These are phyloP conservation scores for Lordiphosa mommai DNA, from an alignment of 1,140 invertebrate genomes.

Conservation along the genomic window DNA sequence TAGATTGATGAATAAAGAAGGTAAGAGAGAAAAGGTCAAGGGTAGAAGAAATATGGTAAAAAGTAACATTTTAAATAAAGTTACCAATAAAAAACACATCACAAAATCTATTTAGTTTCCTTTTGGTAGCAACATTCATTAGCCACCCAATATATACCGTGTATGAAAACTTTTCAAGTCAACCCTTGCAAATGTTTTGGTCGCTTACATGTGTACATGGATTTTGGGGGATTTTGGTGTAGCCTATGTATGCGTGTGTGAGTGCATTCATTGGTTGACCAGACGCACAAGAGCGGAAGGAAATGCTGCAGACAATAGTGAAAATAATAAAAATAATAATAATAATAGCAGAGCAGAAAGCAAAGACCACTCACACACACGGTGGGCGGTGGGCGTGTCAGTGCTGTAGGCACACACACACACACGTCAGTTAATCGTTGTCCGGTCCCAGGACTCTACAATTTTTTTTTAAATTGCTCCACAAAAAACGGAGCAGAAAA, in stretches of 20 bases:
- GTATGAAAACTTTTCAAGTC: too few relatives aligned
- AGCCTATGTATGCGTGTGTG: slow-evolving; percentile 13
- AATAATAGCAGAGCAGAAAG: slow-evolving; percentile 17
- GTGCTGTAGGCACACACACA: neutral
- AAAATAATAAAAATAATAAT: slow-evolving; percentile 58
- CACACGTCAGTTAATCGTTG: slow-evolving; percentile 35
- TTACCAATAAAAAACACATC: too few relatives aligned
- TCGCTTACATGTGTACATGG: slow-evolving; percentile 33
- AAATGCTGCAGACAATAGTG: slow-evolving; percentile 56
- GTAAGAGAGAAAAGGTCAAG: too few relatives aligned
- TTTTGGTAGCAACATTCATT: too few relatives aligned
- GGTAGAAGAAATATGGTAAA: too few relatives aligned
- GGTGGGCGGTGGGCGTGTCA: neutral
- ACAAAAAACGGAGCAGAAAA: neutral
- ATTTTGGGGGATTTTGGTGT: slow-evolving; percentile 32
- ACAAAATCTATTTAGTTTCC: too few relatives aligned
- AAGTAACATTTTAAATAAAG: too few relatives aligned
- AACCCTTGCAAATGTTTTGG: slow-evolving; percentile 8
- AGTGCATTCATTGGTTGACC: slow-evolving; percentile 41
- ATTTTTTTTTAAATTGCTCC: slow-evolving; percentile 9
- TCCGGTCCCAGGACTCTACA: slow-evolving; percentile 9
- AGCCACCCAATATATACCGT: too few relatives aligned
- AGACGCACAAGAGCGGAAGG: slow-evolving; percentile 31
- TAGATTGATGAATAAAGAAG: too few relatives aligned
- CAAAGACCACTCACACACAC: slow-evolving; percentile 2